phyloP scores from a whole-genome alignment of 2,113 vertebrate species.

The Eptatretus burgeri region DNA sequence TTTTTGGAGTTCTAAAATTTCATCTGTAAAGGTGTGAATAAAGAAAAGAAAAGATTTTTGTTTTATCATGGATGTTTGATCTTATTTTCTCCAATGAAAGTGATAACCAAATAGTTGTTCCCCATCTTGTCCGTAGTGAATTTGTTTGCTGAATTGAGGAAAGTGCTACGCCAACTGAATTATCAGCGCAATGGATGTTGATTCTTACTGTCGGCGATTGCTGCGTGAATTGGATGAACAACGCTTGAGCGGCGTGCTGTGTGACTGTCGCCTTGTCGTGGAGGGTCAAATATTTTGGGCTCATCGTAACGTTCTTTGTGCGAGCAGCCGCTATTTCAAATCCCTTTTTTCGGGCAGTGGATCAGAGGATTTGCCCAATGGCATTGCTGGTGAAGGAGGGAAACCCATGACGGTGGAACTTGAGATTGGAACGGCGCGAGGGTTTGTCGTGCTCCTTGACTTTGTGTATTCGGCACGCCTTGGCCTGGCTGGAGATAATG shows the following conservation, averaged over 20 bases:
- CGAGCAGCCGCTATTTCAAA: constrained; percentile 75
- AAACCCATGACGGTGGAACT: constrained; percentile 44
- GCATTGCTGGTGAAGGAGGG: constrained; percentile 77
- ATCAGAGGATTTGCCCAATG: constrained; percentile 63
- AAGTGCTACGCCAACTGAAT: no score
- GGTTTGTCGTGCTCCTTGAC: constrained; percentile 65
- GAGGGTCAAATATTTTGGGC: constrained; percentile 85
- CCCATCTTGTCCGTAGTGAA: no score
- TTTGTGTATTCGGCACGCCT: constrained; percentile 95
- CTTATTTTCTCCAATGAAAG: no score
- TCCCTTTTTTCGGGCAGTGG: constrained; percentile 87
- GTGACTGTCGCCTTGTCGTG: constrained; percentile 91
- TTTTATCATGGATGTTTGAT: no score
- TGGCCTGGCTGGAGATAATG: constrained; percentile 39
- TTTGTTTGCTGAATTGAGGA: no score
- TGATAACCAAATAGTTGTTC: no score
- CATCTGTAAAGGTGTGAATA: no score
- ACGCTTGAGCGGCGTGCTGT: constrained; percentile 56
- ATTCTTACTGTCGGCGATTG: constrained; percentile 66
- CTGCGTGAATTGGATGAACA: constrained; percentile 75
- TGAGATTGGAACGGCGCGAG: constrained; percentile 86
- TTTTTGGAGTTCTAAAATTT: no score
- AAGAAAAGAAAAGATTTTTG: no score
- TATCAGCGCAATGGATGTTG: constrained; percentile 48
- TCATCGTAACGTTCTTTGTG: constrained; percentile 68